Evolutionary conservation across 2,888 invertebrate species (phyloP), one percentile per base, ranked within the genome.

Genomic region (Agonopterix heracliana): DNA sequence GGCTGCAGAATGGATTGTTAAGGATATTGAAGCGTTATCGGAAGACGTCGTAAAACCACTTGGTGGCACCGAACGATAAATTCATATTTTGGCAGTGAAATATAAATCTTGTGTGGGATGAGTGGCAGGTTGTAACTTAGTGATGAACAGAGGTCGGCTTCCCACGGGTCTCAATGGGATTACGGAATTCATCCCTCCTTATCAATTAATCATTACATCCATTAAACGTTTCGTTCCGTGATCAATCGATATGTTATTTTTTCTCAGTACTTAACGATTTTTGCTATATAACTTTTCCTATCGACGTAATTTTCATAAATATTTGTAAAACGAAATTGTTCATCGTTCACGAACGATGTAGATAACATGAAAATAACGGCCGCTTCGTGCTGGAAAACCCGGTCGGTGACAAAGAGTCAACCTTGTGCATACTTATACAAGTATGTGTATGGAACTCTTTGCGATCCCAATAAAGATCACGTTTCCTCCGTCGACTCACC

Each of bases 11-110:
- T 63, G 55, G 55, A 60, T 59, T 60, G 57, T 63, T 56, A 62
- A 61, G 62, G 66, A 73, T 72, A 71, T 72, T 64, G 67, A 65
- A 64, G 57, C 54, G 61, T 62, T 69, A 69, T 71, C 66, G 71
- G 66, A 64, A 66, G 55, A 51, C 52, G 59, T 64, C 60, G 66
- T 69, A 68, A 70, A 69, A 69, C 56, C 59, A 59, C 59, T 62
- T 60, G 59, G 59, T 60, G 54, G 54, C 53, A 48, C 42, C 44
- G 55, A 52, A 47, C 53, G 48, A 45, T 51, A 53, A 52, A 50
- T 52, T 56, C 45, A 41, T 57, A 52, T 59, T 64, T 54, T 59
- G 62, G 60, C 59, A 51, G 53, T 55, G 68, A 55, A n/a, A 38
- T 38, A 71, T 68, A 66, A 63, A 68, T 69, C 47, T 48, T 53